Evolutionary conservation across 2,888 invertebrate species (phyloP), one percentile per base, ranked within the genome.

Genomic region (Agriotes lineatus): DNA sequence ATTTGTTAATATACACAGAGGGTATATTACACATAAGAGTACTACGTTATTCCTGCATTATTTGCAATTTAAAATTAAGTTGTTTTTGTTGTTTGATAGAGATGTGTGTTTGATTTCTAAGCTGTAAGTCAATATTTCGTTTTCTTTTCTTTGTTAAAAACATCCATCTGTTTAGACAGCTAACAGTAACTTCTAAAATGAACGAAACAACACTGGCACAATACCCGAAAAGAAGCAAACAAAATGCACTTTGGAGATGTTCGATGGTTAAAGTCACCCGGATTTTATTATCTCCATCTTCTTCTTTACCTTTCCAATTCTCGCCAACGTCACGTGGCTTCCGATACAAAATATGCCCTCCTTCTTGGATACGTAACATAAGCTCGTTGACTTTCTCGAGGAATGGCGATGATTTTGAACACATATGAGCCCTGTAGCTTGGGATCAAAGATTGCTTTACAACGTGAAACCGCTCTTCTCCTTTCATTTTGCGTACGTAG

Each of bases 181-280:
- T 9, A n/a, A 10, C 16, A n/a, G 7, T 10, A 25, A 60, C n/a
- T 52, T 52, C 61, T 14, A 37, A 35, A 10, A 62, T 10, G n/a
- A 50, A 62, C 5, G 48, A 30, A 14, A 48, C 18, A 18, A 20
- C 18, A 6, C 50, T 25, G 16, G 22, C 10, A 25, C 2, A 1
- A 22, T 52, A 25, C 7, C 61, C 61, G 0, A 52, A 20, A 2
- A 37, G 1, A 7, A 62, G n/a, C 3, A 62, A 19, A 22, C 12
- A 39, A 14, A 62, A 62, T 22, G 50, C 52, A 3, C 33, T 37
- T 52, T 62, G 20, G 2, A 52, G 9, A 22, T 52, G 61, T n/a
- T 56, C 3, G 6, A 20, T 18, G 7, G 9, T 33, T n/a, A n/a
- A n/a, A n/a, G n/a, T n/a, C n/a, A n/a, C n/a, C n/a, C n/a, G n/a